Evolutionary conservation across 2,113 vertebrate species (phyloP), one percentile per base, ranked within the genome.

Genomic region (Pelobates fuscus): DNA sequence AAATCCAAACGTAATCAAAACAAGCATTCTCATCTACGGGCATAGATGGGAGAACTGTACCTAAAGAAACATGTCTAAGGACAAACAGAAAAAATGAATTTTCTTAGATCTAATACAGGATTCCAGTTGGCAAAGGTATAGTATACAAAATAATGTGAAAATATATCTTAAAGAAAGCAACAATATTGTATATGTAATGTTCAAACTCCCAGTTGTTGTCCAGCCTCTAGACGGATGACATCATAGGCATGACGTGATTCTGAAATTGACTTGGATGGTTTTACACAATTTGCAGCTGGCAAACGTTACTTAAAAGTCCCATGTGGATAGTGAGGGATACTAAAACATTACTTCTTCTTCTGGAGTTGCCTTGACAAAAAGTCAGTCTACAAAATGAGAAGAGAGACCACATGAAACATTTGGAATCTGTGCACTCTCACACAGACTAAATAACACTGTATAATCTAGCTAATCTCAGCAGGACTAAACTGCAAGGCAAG

Each of bases 311-410:
- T 37, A 71, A 46, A 23, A n/a, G n/a, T 52, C 63, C 29, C 20
- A 6, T 55, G 52, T 18, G 26, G 18, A n/a, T 21, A 25, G 17
- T n/a, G 24, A 20, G 2, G 69, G 7, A 8, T 25, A 0, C 2
- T 20, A 25, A 37, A 8, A n/a, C 3, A 25, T 92, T 84, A 93
- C 80, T 93, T 93, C 74, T 81, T 92, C 80, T 89, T 92, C 80
- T 92, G 90, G 41, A 92, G 88, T 69, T 92, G 89, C 75, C 87
- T 87, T 54, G 89, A 82, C 70, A 94, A 81, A 52, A 86, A 82
- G 58, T 93, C 89, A 63, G 90, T 57, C 93, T 94, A 68, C n/a
- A 26, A 18, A 30, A 44, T 27, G 11, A 21, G 10, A 59, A 29
- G 8, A 73, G 12, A 26, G 17, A 23, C 11, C 1, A 7, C 5